Percentiles rank a stretch among this genome's conserved stretches.
These are phyloP conservation scores for Daphoenositta chrysoptera DNA, from an alignment of 2,113 vertebrate genomes.

Conservation along the genomic window DNA sequence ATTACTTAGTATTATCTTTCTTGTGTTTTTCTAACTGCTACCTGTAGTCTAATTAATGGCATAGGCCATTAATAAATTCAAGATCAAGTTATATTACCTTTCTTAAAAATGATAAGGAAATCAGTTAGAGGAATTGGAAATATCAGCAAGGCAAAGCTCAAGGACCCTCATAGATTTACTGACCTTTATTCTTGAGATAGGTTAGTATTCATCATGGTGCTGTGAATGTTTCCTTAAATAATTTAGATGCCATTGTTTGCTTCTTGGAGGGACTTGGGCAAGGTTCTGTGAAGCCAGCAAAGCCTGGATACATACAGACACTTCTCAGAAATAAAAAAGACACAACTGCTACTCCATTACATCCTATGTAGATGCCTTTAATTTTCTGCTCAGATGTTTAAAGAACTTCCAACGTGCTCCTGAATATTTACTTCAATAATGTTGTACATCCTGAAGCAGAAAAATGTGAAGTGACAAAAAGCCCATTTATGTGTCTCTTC, in stretches of 20 bases:
- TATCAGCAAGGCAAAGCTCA: conserved; percentile 25
- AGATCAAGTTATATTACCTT: not conserved
- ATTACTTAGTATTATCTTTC: not conserved
- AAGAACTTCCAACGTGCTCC: not conserved
- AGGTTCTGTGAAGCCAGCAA: conserved; percentile 10
- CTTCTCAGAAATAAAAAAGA: not conserved
- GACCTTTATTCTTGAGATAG: conserved; percentile 16
- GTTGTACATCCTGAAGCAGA: not conserved
- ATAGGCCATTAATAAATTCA: not conserved
- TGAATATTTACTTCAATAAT: not conserved
- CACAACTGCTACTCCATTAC: not conserved
- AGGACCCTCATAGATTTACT: conserved; percentile 1
- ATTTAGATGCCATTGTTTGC: conserved; percentile 18
- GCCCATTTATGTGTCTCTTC: not conserved
- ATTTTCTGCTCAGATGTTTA: not conserved
- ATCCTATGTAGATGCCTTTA: not conserved
- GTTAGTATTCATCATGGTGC: not conserved
- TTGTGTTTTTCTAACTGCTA: not conserved
- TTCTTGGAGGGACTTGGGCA: conserved; percentile 17
- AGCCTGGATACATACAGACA: not conserved
- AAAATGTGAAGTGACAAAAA: not conserved
- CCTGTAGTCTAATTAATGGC: not conserved
- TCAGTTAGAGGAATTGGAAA: conserved; percentile 1
- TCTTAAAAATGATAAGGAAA: not conserved
- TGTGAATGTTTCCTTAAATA: conserved; percentile 27